A percentile compares a stretch with the other conserved stretches of the same genome.
Conservation (phyloP, 2,797 vertebrate species). For the Mormyrus proboscirostris region DNA sequence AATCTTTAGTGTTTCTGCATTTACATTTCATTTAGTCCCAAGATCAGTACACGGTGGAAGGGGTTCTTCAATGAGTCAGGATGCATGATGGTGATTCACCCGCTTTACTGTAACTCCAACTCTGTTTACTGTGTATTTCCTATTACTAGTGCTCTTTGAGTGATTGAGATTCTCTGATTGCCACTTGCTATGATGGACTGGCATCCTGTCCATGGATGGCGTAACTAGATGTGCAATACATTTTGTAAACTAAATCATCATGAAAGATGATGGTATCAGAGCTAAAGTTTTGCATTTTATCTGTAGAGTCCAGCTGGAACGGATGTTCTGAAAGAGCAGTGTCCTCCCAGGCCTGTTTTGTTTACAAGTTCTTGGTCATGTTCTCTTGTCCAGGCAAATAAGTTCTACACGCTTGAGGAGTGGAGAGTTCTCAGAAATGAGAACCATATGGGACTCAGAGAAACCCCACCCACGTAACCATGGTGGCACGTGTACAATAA, state of each 20-base stretch:
- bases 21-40: neutral
- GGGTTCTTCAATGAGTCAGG: neutral
- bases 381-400: neutral
- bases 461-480: neutral
- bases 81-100: neutral
- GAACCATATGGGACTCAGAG: constrained; percentile 25
- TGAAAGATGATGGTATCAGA: neutral
- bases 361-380: neutral
- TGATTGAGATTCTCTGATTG: neutral
- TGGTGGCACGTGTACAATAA: neutral
- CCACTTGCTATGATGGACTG: neutral
- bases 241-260: neutral
- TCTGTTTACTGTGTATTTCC: neutral
- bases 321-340: neutral
- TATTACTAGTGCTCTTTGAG: neutral
- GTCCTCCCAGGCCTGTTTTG: neutral
- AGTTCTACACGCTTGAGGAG: neutral
- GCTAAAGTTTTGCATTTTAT: neutral
- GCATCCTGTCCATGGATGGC: neutral
- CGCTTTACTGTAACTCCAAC: neutral
- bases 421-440: constrained; percentile 10
- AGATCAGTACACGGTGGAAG: neutral
- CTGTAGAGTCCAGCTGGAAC: neutral
- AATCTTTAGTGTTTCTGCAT: neutral
- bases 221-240: neutral